Conservation (phyloP, 2,888 invertebrate species). For the Heliconius ethilla region DNA sequence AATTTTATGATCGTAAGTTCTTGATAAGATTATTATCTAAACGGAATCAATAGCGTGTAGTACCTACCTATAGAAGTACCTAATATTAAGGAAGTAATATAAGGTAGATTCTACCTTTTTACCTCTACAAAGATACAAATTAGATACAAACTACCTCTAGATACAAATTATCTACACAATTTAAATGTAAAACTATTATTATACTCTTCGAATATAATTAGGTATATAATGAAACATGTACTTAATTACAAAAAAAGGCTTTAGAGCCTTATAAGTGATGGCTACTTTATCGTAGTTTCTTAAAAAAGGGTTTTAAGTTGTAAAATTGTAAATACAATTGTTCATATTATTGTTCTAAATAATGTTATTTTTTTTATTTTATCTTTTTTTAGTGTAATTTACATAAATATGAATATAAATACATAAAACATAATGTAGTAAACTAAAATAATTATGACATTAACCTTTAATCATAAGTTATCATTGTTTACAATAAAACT, state of each 20-base stretch:
- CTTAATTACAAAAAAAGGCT: background rate
- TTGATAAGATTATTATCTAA: background rate
- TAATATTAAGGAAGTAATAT: background rate
- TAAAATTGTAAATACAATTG: background rate
- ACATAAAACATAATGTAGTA: background rate
- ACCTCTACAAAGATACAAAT: no score
- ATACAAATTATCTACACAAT: no score
- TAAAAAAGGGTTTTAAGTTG: background rate
- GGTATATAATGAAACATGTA: background rate
- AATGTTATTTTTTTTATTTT: background rate
- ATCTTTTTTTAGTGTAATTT: background rate
- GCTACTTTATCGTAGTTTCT: background rate
- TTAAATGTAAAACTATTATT: background rate
- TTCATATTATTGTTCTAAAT: background rate
- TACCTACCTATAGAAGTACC: background rate
- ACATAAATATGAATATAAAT: background rate
- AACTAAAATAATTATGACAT: slow-evolving; percentile 26
- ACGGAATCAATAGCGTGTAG: background rate
- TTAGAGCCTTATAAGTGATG: background rate
- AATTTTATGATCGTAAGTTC: background rate
- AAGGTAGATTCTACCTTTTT: background rate
- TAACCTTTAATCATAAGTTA: slow-evolving; percentile 46
- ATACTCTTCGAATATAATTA: no score
- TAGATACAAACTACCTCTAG: no score
- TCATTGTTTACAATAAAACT: slow-evolving; percentile 41